phyloP scores from a whole-genome alignment of 2,797 vertebrate genomes.

The Myotis planiceps region DNA sequence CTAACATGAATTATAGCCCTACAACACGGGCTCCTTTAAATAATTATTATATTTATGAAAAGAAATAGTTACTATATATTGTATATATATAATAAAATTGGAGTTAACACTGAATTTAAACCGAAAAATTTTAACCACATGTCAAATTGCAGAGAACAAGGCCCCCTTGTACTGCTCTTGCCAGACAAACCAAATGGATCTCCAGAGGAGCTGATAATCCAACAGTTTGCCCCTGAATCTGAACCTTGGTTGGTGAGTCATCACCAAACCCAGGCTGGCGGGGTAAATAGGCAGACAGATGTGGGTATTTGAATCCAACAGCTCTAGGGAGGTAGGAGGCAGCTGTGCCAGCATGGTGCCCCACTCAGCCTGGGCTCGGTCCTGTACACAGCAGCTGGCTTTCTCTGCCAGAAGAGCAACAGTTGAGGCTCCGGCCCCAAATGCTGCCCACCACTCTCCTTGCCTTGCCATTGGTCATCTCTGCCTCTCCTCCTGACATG shows the following conservation, averaged over 20 bases:
- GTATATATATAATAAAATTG: neutral
- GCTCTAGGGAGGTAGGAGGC: neutral
- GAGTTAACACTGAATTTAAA: neutral
- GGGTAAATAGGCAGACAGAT: neutral
- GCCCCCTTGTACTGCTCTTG: neutral
- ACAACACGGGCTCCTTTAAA: neutral
- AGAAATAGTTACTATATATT: neutral
- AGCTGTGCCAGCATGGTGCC: neutral
- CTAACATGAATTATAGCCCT: neutral
- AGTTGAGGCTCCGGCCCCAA: accelerated
- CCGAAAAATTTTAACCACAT: neutral
- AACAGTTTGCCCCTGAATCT: neutral
- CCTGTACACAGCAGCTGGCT: accelerated
- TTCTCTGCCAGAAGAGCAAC: neutral
- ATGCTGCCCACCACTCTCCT: neutral
- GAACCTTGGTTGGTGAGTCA: neutral
- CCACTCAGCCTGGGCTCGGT: accelerated
- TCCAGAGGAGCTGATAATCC: accelerated
- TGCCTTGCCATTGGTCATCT: neutral
- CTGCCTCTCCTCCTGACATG: neutral
- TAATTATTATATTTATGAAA: neutral
- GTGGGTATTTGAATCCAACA: neutral
- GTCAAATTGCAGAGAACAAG: neutral
- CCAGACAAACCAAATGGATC: neutral
- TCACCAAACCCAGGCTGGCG: neutral